Evolutionary conservation across 2,797 vertebrate species (phyloP).

Genomic region (Prunella strophiata): DNA sequence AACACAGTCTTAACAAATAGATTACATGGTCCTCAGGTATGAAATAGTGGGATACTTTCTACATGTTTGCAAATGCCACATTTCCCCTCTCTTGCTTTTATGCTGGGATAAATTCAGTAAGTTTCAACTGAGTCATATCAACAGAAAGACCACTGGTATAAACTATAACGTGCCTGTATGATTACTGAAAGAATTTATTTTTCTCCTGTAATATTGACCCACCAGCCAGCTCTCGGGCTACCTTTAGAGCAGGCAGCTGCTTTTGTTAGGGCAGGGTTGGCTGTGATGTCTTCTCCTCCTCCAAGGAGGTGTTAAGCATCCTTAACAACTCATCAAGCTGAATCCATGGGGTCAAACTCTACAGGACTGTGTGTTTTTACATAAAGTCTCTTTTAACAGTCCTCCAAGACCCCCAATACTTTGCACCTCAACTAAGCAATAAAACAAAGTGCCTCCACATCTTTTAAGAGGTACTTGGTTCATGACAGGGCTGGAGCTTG

Average conservation of each 20-base stretch:
- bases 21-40: neutral
- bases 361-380: neutral
- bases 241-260: neutral
- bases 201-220: neutral
- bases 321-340: neutral
- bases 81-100: neutral
- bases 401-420: neutral
- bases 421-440: neutral
- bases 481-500: neutral
- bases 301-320: neutral
- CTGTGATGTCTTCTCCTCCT: neutral
- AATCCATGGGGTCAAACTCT: neutral
- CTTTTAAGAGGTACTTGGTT: neutral
- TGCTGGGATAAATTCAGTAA: neutral
- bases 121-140: neutral
- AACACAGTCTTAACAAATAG: neutral
- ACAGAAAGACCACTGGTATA: neutral
- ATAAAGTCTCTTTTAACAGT: neutral
- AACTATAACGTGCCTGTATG: neutral
- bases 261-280: neutral
- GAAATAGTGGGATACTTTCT: neutral
- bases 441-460: neutral
- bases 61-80: neutral
- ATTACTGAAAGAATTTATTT: neutral
- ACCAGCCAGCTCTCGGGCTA: neutral